Conservation (phyloP, 92 coral and sea anemone genomes). For the Bergia puertoricense region DNA sequence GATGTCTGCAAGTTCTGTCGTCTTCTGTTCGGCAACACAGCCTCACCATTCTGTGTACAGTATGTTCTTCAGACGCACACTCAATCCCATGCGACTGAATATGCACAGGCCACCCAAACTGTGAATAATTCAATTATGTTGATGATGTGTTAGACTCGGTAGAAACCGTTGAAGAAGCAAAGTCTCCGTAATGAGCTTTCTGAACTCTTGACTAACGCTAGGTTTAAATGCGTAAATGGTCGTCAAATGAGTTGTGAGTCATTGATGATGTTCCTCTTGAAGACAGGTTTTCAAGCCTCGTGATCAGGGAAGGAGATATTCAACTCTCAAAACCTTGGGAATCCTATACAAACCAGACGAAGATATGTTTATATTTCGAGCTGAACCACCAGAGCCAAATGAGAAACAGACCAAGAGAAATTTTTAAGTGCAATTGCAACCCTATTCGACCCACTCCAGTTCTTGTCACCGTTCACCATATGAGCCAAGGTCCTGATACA, state of each 20-base stretch:
- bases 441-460: constrained; percentile 2
- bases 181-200: constrained; percentile 48
- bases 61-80: constrained; percentile 49
- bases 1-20: constrained; percentile 48
- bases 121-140: constrained; percentile 56
- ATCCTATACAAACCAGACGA: constrained; percentile 47
- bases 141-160: constrained; percentile 64
- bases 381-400: constrained; percentile 3
- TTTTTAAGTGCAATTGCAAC: constrained; percentile 56
- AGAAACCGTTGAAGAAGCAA: constrained; percentile 55
- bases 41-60: constrained; percentile 64
- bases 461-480: constrained; percentile 52
- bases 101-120: constrained; percentile 58
- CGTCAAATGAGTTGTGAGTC: constrained; percentile 45
- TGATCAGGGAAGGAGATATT: neutral
- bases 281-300: constrained; percentile 16
- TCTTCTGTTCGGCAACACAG: constrained; percentile 55
- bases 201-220: constrained; percentile 43
- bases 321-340: constrained; percentile 49
- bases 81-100: constrained; percentile 23
- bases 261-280: constrained; percentile 43
- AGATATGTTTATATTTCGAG: constrained; percentile 48
- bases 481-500: constrained; percentile 56
- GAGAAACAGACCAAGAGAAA: constrained; percentile 48
- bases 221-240: constrained; percentile 53